These are phyloP conservation scores for Drosophila silvestris DNA, from an alignment of 2,888 invertebrate genomes.

Conservation along the genomic window DNA sequence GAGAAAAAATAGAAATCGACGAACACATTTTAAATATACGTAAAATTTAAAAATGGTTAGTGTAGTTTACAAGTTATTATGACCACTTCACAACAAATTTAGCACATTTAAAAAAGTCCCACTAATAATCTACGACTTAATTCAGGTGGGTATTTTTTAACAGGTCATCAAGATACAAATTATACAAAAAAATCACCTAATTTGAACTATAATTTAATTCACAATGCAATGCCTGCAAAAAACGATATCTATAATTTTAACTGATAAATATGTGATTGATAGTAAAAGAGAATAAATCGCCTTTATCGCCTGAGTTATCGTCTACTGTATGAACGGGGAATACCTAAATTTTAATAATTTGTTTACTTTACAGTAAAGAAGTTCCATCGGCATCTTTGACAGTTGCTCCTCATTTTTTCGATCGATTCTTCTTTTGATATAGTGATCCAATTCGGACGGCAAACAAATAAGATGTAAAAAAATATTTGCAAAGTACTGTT, in stretches of 20 bases:
- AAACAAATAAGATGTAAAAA: not conserved
- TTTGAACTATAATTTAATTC: not conserved
- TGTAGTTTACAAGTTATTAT: not conserved
- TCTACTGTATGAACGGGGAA: not conserved
- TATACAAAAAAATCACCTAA: not conserved
- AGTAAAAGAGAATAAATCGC: not conserved
- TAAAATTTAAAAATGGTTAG: not conserved
- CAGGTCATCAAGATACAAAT: not conserved
- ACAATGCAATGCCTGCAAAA: not conserved
- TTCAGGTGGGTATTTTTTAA: not conserved
- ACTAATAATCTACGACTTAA: not conserved
- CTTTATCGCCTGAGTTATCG: not conserved
- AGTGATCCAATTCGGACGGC: not conserved
- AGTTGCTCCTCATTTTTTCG: slow-evolving; percentile 1
- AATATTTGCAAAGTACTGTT: rapidly evolving
- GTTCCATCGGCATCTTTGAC: not conserved
- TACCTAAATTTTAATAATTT: not conserved
- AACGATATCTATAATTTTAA: not conserved
- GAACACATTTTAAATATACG: slow-evolving; percentile 17
- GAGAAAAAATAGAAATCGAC: not conserved
- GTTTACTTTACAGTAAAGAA: not conserved
- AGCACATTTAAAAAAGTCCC: not conserved
- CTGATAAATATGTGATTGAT: too few species aligned
- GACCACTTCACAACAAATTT: too few species aligned
- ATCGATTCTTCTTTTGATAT: not conserved